These are phyloP conservation scores for Porites divaricata DNA, from an alignment of 92 coral and sea anemone species.

Conservation along the genomic window DNA sequence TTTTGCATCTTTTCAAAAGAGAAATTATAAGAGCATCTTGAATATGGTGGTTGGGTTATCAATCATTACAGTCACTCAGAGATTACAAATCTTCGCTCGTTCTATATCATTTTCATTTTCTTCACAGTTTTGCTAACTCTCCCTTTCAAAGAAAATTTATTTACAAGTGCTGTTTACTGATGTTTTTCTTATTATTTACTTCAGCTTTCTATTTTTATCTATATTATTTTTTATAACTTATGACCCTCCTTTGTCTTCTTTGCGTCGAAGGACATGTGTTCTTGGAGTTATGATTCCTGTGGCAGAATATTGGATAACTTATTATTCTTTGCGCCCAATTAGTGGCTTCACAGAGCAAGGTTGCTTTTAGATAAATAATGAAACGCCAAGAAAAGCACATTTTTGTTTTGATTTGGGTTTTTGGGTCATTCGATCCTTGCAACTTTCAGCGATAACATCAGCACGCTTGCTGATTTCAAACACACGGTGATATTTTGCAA, in stretches of 20 bases:
- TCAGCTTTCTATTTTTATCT: not conserved
- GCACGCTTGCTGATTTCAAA: constrained; percentile 1
- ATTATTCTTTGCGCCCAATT: constrained; percentile 13
- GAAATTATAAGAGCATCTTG: not conserved
- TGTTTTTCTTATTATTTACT: constrained; percentile 22
- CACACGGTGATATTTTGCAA: not conserved
- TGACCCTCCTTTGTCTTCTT: constrained; percentile 17
- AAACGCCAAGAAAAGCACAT: constrained; percentile 17
- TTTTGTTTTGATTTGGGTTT: constrained; percentile 33
- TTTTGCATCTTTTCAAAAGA: not conserved
- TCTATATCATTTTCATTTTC: not conserved
- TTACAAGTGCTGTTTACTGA: constrained; percentile 5
- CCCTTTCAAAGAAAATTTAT: not conserved
- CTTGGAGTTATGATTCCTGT: constrained; percentile 4
- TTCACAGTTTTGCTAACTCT: constrained; percentile 14
- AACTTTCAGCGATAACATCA: constrained; percentile 3
- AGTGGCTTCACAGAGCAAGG: constrained; percentile 27
- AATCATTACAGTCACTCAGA: not conserved
- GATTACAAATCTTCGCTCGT: constrained; percentile 1
- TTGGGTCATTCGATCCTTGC: constrained; percentile 6
- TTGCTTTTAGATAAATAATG: constrained; percentile 41
- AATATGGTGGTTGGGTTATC: not conserved
- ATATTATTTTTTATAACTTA: not conserved
- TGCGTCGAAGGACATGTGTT: constrained; percentile 15
- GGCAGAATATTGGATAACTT: not conserved